Evolutionary conservation across 2,113 vertebrate species (phyloP), one percentile per base, ranked within the genome.

Genomic region (Centrocercus urophasianus): DNA sequence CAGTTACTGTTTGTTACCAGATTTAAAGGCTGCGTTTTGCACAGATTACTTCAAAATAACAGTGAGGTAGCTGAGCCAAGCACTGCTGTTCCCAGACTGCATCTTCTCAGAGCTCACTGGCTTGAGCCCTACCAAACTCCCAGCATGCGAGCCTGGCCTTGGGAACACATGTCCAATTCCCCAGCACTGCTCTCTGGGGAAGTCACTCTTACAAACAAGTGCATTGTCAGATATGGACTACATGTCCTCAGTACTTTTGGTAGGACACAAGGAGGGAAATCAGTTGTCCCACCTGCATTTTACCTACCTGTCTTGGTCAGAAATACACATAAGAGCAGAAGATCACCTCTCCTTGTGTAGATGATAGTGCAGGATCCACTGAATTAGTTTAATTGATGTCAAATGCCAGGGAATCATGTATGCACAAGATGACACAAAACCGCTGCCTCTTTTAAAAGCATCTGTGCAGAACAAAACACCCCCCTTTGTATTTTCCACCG

Each of bases 1-100:
- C 65, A 83, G 77, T 42, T 94, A 93, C 86, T 91, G 91, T 76
- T 86, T 74, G 60, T 86, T 91, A 95, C 92, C 38, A 82, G 64
- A 47, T 90, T 93, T 94, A 80, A 95, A 83, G 86, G 79, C 50
- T 8, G 4, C 57, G 52, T 54, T 78, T 88, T 42, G 79, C 57
- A 87, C 2, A 59, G 40, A 70, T 47, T 54, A 76, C 38, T 87
- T 63, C 67, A 76, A 82, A 93, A 88, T 32, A 92, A 80, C 8
- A 79, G 84, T 59, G 65, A 63, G 42, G 50, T 85, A 85, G 57
- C 3, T 40, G 75, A 66, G 95, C 85, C 92, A 96, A 91, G 74
- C 2, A 0, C 2, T 76, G 83, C 67, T 72, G 74, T 40, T 89
- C 45, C n/a, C 78, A 59, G 78, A 47, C 52, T 57, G 85, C 54